Percentiles rank a stretch among this genome's conserved stretches.
phyloP scores from a whole-genome alignment of 2,113 vertebrate species.

The Corydoras sp. region DNA sequence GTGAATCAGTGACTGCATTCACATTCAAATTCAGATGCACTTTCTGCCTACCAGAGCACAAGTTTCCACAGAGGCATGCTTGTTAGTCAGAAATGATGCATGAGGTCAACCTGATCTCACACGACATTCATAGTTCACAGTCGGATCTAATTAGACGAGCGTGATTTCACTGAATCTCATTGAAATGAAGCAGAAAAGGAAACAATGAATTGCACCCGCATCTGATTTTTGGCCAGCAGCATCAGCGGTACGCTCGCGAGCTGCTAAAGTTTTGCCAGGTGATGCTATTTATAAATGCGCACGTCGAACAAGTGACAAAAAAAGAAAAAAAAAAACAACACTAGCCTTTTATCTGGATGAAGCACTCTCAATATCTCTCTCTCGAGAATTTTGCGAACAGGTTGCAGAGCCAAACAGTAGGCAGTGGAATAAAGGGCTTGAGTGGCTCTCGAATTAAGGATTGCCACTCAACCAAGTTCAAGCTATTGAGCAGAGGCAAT shows the following conservation, averaged over 20 bases:
- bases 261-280: background rate
- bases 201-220: too few relatives aligned
- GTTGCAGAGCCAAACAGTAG: constrained; percentile 10
- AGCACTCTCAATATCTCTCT: background rate
- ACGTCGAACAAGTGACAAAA: background rate
- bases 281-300: background rate
- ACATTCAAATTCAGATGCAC: background rate
- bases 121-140: background rate
- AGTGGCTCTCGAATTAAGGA: constrained; percentile 14
- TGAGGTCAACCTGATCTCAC: background rate
- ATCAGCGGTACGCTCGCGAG: background rate
- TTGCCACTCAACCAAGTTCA: background rate
- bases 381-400: constrained; percentile 13
- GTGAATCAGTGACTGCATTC: constrained; percentile 28
- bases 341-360: background rate
- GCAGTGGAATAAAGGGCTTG: background rate
- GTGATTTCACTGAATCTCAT: background rate
- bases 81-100: constrained; percentile 4
- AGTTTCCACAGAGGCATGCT: constrained; percentile 4
- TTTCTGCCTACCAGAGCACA: too few relatives aligned
- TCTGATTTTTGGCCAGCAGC: too few relatives aligned
- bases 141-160: too few relatives aligned
- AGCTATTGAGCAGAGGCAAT: constrained; percentile 1
- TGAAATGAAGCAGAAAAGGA: background rate
- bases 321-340: background rate